Conservation (phyloP, 37 sponge, comb jelly and placozoan genomes). For the Ephydatia muelleri region DNA sequence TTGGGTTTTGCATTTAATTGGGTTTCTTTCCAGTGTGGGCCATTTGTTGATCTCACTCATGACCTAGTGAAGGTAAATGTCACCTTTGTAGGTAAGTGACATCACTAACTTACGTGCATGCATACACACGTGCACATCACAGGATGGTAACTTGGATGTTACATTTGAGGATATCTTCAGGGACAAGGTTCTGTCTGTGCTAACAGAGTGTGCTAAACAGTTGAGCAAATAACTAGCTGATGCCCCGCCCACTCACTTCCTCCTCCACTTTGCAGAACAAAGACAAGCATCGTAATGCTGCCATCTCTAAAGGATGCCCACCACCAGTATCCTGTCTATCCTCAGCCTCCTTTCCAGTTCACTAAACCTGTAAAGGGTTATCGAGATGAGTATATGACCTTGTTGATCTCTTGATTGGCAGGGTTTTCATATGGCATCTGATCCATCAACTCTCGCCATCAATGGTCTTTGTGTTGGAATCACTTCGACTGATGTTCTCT, state of each 20-base stretch:
- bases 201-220: neutral
- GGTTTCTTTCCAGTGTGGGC: slow-evolving; percentile 46
- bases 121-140: neutral
- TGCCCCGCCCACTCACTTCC: too few species aligned
- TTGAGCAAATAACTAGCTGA: neutral
- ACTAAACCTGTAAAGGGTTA: neutral
- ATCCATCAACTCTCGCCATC: slow-evolving; percentile 65
- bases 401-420: neutral
- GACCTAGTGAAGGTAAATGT: slow-evolving; percentile 52
- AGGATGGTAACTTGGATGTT: slow-evolving; percentile 32
- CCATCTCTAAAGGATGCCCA: slow-evolving; percentile 77
- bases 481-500: slow-evolving; percentile 79
- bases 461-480: slow-evolving; percentile 75
- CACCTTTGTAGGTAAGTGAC: neutral
- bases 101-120: neutral
- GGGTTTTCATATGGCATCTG: slow-evolving; percentile 14
- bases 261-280: too few species aligned
- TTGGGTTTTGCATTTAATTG: neutral
- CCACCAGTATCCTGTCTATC: slow-evolving; percentile 73
- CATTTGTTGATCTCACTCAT: slow-evolving; percentile 66
- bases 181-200: neutral
- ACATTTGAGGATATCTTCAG: slow-evolving; percentile 34
- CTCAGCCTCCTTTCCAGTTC: slow-evolving; percentile 76
- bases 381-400: neutral
- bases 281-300: slow-evolving; percentile 60